These are phyloP conservation scores for Flexamia atlantica DNA, from an alignment of 2,888 invertebrate species.

Conservation along the genomic window DNA sequence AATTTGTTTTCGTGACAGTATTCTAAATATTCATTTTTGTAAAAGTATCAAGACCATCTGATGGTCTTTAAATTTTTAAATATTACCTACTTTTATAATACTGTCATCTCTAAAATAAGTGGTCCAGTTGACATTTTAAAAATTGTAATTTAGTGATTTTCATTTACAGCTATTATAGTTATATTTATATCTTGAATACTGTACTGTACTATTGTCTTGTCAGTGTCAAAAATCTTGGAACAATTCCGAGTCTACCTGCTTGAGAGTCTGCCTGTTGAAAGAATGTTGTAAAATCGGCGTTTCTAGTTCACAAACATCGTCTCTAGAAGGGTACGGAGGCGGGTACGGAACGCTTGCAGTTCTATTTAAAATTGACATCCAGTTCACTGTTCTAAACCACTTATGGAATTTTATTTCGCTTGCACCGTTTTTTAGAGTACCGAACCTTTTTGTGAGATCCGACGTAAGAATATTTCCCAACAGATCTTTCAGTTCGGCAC, in stretches of 20 bases:
- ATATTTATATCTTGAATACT: no score
- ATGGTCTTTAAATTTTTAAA: no score
- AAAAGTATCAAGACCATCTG: no score
- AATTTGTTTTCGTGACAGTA: no score
- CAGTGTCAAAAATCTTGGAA: background rate
- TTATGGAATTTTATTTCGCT: constrained; percentile 92
- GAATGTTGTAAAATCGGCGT: background rate
- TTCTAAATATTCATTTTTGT: no score
- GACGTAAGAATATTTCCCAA: constrained; percentile 89
- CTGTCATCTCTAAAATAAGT: no score
- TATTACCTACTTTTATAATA: no score
- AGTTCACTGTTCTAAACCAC: constrained; percentile 92
- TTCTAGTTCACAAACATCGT: background rate
- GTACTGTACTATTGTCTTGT: background rate
- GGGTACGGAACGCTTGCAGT: constrained; percentile 81
- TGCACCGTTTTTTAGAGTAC: constrained; percentile 90
- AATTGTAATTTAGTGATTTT: no score
- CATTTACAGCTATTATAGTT: no score
- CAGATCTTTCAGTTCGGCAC: constrained; percentile 88
- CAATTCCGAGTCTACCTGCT: background rate
- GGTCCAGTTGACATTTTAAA: no score
- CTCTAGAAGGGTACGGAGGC: constrained; percentile 74
- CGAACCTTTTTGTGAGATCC: constrained; percentile 88
- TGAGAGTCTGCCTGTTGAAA: background rate
- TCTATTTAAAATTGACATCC: constrained; percentile 88